These are phyloP conservation scores for Synchiropus splendidus DNA, from an alignment of 2,113 vertebrate species.

Conservation along the genomic window DNA sequence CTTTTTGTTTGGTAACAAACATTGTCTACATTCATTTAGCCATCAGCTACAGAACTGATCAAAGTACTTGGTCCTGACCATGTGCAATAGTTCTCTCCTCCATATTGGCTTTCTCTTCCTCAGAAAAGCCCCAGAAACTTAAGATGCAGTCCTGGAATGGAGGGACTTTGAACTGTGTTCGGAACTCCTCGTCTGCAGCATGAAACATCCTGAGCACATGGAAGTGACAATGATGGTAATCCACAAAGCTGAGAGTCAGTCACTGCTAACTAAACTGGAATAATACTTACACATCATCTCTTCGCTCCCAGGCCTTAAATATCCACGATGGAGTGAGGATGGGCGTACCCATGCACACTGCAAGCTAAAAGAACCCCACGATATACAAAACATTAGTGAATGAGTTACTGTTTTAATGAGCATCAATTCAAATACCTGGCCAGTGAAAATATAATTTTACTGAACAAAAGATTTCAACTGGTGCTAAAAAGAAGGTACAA, in stretches of 20 bases:
- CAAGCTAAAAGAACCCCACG: slow-evolving; percentile 65
- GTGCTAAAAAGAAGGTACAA: too few relatives aligned
- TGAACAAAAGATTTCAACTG: too few relatives aligned
- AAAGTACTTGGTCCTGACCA: slow-evolving; percentile 58
- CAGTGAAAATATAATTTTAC: too few relatives aligned
- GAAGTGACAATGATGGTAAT: neutral
- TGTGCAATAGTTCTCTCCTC: slow-evolving; percentile 96
- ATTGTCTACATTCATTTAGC: neutral
- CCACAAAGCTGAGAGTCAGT: neutral
- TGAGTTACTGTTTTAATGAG: too few relatives aligned
- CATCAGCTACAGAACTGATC: too few relatives aligned
- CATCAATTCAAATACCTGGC: too few relatives aligned
- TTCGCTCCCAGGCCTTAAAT: slow-evolving; percentile 84
- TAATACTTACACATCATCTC: slow-evolving; percentile 76
- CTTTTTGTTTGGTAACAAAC: neutral
- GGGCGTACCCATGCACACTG: slow-evolving; percentile 90
- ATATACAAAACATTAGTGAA: neutral
- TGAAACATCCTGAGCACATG: slow-evolving; percentile 69
- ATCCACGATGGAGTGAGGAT: slow-evolving; percentile 93
- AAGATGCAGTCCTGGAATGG: slow-evolving; percentile 93
- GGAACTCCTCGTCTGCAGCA: slow-evolving; percentile 79
- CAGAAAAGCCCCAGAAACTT: slow-evolving; percentile 91
- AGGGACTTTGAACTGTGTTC: slow-evolving; percentile 86
- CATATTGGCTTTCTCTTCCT: slow-evolving; percentile 90
- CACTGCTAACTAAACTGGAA: neutral